Base-by-base conservation (phyloP, 2,888 invertebrate species). In the Scaptomyza caliginosa region DNA sequence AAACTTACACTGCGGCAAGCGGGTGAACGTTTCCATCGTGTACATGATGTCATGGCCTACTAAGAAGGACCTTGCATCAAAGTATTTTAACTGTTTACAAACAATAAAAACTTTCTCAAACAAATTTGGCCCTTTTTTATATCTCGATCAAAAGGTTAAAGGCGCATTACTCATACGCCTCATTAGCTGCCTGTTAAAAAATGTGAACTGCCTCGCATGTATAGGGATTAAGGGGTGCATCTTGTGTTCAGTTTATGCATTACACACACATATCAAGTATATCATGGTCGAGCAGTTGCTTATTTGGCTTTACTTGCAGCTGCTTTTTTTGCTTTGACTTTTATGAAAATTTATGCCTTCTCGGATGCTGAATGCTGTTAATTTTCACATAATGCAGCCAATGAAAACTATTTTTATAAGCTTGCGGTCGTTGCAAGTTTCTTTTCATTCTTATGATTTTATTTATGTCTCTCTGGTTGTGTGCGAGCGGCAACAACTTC, bases 371-470 rank as follows among this genome's bases (percentile, higher is more conserved):
- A 63, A 72, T 67, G 71, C 77, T 60, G 74, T 74, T 83, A 52
- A 77, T 64, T 69, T 80, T 67, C 74, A 63, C 79, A 52, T 69
- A 60, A 57, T 40, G 21, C 46, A 40, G 38, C 50, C 58, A 57
- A 62, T 65, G 54, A 58, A 74, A 54, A 65, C 83, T 80, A 85
- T 85, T 85, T 85, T 71, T 70, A 79, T 64, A 68, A 56, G 59
- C 55, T 49, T 57, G 54, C 52, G 60, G 62, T 57, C 59, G 56
- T 30, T 24, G 50, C 38, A 21, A 24, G 36, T 24, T 45, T 21
- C n/a, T 30, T 38, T 62, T 28, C 60, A 74, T 80, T 77, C 80
- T 71, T 80, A 64, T 67, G 67, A 62, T 58, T 67, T 74, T 77
- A 86, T 86, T 80, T 86, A 86, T 86, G 67, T 65, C 80, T 79